Percentiles rank a stretch among this genome's conserved stretches.
Evolutionary conservation across 2,113 vertebrate genomes (phyloP).

Genomic region (Phalacrocorax pelagicus): DNA sequence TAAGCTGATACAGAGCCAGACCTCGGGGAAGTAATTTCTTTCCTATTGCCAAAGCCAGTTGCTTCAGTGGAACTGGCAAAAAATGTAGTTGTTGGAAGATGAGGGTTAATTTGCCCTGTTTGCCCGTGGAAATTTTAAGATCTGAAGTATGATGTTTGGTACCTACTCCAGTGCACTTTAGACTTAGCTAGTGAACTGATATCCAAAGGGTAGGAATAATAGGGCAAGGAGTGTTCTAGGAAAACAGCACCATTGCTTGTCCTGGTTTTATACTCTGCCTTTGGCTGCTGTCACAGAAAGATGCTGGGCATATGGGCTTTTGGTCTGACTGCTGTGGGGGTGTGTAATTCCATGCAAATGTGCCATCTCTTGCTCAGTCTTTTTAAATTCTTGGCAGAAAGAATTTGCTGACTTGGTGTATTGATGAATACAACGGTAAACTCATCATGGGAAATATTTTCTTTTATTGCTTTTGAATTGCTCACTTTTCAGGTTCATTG

Average conservation of each 20-base stretch:
- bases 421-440: neutral
- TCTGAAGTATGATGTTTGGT: neutral
- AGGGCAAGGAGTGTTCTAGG: neutral
- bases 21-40: neutral
- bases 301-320: neutral
- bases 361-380: neutral
- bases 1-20: neutral
- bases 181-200: neutral
- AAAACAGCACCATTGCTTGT: neutral
- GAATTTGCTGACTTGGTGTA: neutral
- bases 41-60: neutral
- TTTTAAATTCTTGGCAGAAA: neutral
- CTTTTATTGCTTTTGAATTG: constrained; percentile 5
- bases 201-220: neutral
- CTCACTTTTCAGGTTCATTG: neutral
- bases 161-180: neutral
- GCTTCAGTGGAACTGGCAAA: neutral
- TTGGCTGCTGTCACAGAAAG: neutral
- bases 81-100: neutral
- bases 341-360: neutral
- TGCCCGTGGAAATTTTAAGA: neutral
- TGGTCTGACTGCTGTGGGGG: neutral
- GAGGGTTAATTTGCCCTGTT: neutral
- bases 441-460: neutral
- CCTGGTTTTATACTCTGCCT: neutral